Base-by-base conservation (phyloP, 2,888 invertebrate species). In the Hyposoter dolosus region DNA sequence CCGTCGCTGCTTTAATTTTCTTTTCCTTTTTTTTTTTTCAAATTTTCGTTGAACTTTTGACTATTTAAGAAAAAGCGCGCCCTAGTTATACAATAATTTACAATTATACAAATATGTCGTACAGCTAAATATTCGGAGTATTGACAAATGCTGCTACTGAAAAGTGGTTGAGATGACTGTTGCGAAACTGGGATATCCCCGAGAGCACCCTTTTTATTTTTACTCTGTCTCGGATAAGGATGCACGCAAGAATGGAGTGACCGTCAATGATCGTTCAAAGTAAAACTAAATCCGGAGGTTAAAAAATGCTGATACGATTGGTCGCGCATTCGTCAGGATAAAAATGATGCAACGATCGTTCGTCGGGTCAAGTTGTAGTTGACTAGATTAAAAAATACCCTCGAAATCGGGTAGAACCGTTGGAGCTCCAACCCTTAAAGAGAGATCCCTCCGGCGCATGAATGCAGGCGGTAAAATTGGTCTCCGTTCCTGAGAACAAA, bases 321-420 rank as follows among this genome's bases (percentile, higher is more conserved):
- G 12, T 23, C 69, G n/a, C 17, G 53, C 40, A 50, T 72, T 50
- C n/a, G 40, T 77, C n/a, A 56, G 23, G 43, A 68, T 65, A n/a
- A 68, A 23, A 43, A 68, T 78, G 50, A 63, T 63, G 15, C 5
- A 17, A 45, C 60, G 45, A 63, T 63, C 28, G 45, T 65, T 65
- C 35, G 43, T 56, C 56, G 75, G 32, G 17, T 23, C 53, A 23
- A 23, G 23, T 65, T 40, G 10, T 40, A 32, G 32, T 75, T 88
- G 92, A 93, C 92, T 93, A 93, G 92, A 93, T 92, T 93, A 94
- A 92, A 94, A 92, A 91, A 93, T 92, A 84, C 93, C 93, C 84
- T 94, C 93, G 83, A 94, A 90, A 88, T 94, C 93, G 72, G 93
- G 93, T 88, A 93, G 88, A 75, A 90, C 88, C 71, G 92, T 91